Conservation (phyloP, 2,797 vertebrate genomes). For the Miichthys miiuy region DNA sequence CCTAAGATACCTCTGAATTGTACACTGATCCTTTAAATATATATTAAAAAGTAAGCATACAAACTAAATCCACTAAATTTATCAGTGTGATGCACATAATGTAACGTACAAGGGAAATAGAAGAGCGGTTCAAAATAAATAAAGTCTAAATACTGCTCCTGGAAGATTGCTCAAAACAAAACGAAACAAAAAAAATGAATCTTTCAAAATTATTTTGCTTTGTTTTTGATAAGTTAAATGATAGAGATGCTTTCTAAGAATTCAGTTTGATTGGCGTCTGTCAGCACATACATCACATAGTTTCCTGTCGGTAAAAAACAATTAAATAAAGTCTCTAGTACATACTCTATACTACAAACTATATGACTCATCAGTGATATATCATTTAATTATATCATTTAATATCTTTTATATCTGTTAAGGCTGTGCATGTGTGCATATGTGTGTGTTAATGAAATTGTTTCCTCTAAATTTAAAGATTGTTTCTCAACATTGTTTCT, state of each 20-base stretch:
- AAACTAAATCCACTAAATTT: too few species aligned
- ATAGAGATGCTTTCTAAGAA: background rate
- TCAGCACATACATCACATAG: background rate
- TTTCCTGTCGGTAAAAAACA: background rate
- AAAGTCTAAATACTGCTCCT: background rate
- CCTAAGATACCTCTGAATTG: too few species aligned
- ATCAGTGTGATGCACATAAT: background rate
- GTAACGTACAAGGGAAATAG: background rate
- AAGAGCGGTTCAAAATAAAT: background rate
- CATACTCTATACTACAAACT: background rate
- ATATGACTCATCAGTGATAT: too few species aligned
- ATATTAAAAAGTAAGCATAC: too few species aligned
- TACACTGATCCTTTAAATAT: too few species aligned
- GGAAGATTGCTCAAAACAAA: background rate
- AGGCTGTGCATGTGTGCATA: background rate
- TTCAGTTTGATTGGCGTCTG: background rate
- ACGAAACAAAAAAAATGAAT: background rate
- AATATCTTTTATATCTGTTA: background rate
- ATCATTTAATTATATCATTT: background rate
- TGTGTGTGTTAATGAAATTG: slow-evolving; percentile 43
- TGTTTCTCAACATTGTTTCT: slow-evolving; percentile 9
- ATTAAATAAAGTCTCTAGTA: background rate
- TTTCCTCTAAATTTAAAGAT: slow-evolving; percentile 18
- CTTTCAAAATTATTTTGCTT: too few species aligned
- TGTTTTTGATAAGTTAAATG: too few species aligned